Base-by-base conservation (phyloP, 2,113 vertebrate genomes). In the Carettochelys insculpta region DNA sequence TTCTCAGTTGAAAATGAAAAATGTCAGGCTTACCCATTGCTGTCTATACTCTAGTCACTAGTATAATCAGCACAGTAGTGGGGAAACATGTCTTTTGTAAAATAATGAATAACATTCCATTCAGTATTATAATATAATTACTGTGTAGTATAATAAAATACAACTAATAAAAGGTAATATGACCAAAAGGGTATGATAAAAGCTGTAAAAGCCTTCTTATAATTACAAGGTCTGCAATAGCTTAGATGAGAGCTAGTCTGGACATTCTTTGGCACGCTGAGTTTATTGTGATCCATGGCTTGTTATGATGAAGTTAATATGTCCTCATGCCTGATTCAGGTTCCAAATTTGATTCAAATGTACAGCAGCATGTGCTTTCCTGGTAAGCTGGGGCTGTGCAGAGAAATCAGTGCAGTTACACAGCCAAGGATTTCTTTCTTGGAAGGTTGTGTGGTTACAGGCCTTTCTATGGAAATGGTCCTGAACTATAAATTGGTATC, bases 381-480 rank as follows among this genome's bases (percentile, higher is more conserved):
- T 0, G 1, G 75, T 24, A 90, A 50, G 31, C 1, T 0, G 29
- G 73, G 51, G 51, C 83, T 54, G 16, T 29, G 17, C 22, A n/a
- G 27, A 48, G 20, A 75, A 48, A 61, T 38, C 25, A 5, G 17
- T 80, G 20, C 48, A 43, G 7, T 76, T n/a, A 48, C 53, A 11
- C 29, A 29, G 75, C 48, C 41, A 53, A 48, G n/a, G 19, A 51
- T 50, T 54, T 14, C n/a, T 10, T 38, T 19, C 27, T 7, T 48
- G 12, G 80, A 80, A 25, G 19, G 68, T 43, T 48, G 41, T 22
- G 11, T 2, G 20, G 43, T 53, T 52, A 34, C 73, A 34, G 22
- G 45, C 1, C 58, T 29, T 80, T 78, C 56, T 53, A 6, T 27
- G 45, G 52, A 41, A 34, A 34, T 79, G 1, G 58, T 61, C 38